phyloP scores from a whole-genome alignment of 2,888 invertebrate species.

The Danaus chrysippus region DNA sequence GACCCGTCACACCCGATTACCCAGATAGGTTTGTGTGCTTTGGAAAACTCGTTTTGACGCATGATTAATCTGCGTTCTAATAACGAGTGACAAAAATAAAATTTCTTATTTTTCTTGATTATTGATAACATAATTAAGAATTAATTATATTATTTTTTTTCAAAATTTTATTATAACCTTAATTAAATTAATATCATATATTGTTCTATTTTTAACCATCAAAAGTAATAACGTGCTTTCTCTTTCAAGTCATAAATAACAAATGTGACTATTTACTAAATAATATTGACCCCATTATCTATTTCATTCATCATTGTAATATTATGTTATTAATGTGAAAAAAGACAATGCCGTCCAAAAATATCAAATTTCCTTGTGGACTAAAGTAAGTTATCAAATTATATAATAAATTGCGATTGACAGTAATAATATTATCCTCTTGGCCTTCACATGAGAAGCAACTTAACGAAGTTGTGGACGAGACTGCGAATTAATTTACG shows the following conservation, averaged over 20 bases:
- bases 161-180: too few relatives aligned
- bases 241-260: background rate
- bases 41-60: slow-evolving; percentile 1
- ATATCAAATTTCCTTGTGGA: background rate
- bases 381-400: background rate
- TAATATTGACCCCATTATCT: background rate
- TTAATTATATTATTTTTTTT: too few relatives aligned
- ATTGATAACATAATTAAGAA: background rate
- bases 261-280: background rate
- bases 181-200: too few relatives aligned
- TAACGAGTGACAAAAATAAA: background rate
- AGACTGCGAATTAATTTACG: slow-evolving; percentile 25
- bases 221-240: background rate
- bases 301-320: slow-evolving; percentile 1
- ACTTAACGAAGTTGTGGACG: slow-evolving; percentile 29
- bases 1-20: slow-evolving; percentile 21
- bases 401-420: slow-evolving; percentile 21
- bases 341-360: background rate
- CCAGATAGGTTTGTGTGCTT: slow-evolving; percentile 12
- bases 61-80: slow-evolving; percentile 1
- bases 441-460: slow-evolving; percentile 20
- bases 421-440: slow-evolving; percentile 26
- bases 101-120: background rate
- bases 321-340: background rate
- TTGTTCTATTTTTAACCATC: too few relatives aligned